Evolutionary conservation across 2,113 vertebrate genomes (phyloP).

Genomic region (Mustela lutreola): DNA sequence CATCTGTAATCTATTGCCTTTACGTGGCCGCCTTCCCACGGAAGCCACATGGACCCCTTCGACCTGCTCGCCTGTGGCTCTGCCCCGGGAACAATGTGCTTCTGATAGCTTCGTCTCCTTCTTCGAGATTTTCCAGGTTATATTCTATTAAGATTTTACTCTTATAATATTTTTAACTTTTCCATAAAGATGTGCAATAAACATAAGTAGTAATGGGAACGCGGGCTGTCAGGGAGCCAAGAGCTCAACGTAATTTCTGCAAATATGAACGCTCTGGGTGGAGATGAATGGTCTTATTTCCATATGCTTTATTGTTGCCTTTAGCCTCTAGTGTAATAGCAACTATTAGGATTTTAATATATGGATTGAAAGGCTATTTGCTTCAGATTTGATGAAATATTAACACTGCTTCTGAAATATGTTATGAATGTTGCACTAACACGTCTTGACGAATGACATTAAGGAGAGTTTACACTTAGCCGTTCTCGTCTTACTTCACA

Average conservation of each 20-base stretch:
- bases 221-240: slow-evolving; percentile 25
- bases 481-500: background rate
- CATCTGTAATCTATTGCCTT: accelerated
- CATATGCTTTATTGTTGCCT: background rate
- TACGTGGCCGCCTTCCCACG: accelerated
- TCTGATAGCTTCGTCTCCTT: background rate
- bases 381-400: slow-evolving; percentile 61
- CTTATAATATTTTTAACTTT: slow-evolving; percentile 52
- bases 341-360: slow-evolving; percentile 39
- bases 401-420: slow-evolving; percentile 17
- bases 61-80: accelerated
- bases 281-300: background rate
- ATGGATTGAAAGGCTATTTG: slow-evolving; percentile 49
- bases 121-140: background rate
- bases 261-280: background rate
- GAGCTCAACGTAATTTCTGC: background rate
- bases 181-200: slow-evolving; percentile 68
- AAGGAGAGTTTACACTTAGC: background rate
- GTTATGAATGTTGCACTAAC: background rate
- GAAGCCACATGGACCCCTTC: accelerated
- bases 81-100: background rate
- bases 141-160: slow-evolving; percentile 46
- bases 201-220: background rate
- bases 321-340: background rate
- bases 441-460: background rate